A percentile compares a stretch with the other conserved stretches of the same genome.
Evolutionary conservation across 2,888 invertebrate genomes (phyloP).

Genomic region (Metellina segmentata): DNA sequence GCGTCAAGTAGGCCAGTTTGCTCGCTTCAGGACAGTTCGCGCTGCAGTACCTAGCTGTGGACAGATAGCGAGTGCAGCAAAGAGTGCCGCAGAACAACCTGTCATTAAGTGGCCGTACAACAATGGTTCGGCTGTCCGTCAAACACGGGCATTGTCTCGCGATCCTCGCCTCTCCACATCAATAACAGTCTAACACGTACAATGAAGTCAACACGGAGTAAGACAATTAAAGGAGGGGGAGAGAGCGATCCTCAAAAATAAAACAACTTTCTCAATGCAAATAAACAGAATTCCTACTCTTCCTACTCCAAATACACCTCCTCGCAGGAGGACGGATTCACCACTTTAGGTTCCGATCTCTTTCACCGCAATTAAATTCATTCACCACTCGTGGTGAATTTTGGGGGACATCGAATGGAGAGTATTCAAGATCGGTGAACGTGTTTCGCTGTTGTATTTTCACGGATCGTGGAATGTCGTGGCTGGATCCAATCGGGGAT

Average conservation of each 20-base stretch:
- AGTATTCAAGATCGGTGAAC: too few species aligned
- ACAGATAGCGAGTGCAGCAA: conserved; percentile 50
- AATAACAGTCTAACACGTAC: conserved; percentile 70
- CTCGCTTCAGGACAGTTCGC: conserved; percentile 4
- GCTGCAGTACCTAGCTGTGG: conserved; percentile 32
- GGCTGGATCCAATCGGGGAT: too few species aligned
- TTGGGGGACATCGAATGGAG: too few species aligned
- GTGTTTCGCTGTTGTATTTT: too few species aligned
- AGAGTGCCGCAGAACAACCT: conserved; percentile 33
- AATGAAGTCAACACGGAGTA: conserved; percentile 49
- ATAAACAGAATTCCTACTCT: conserved; percentile 25
- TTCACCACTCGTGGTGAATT: too few species aligned
- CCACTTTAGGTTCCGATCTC: too few species aligned
- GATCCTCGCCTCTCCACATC: conserved; percentile 52
- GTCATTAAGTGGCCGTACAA: conserved; percentile 72
- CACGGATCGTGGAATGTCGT: too few species aligned
- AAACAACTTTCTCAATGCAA: conserved; percentile 54
- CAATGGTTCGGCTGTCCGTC: conserved; percentile 72
- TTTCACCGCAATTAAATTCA: too few species aligned
- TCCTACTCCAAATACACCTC: too few species aligned
- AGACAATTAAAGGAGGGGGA: conserved; percentile 61
- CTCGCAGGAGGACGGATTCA: too few species aligned
- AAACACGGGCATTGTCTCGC: conserved; percentile 53
- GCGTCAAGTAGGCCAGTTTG: conserved; percentile 72
- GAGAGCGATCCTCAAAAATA: conserved; percentile 22